Base-by-base conservation (phyloP, 2,797 vertebrate genomes). In the Euthynnus affinis region DNA sequence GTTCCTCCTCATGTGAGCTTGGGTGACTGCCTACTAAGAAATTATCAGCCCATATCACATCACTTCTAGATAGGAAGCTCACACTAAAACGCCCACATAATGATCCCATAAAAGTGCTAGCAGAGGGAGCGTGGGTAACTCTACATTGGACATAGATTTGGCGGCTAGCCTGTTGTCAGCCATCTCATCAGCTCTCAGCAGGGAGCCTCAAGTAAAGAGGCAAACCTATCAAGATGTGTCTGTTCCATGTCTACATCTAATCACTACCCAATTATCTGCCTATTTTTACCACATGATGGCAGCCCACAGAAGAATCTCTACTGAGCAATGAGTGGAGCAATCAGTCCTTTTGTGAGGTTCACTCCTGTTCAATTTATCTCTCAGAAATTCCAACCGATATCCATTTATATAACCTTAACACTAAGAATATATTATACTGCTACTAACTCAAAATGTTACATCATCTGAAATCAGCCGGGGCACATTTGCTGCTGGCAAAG, bases 111-210 rank as follows among this genome's bases (percentile, higher is more conserved):
- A 92, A 91, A 91, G 87, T 82, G 88, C 80, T 87, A 89, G 90
- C 93, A 92, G 93, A 92, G 90, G 94, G 92, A 93, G 92, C 88
- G 91, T 91, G 90, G 92, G 93, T 63, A 83, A 91, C 74, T 87
- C 89, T 82, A 79, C 83, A 83, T 80, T 80, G 87, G 87, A 89
- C 86, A 82, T 88, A 67, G 83, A 91, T 89, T 90, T 93, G 93
- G 91, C 83, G 7, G 71, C 82, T 63, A 63, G 78, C 80, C 88
- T 88, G 84, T 88, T 89, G 87, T 84, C 89, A 88, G 80, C 81
- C 74, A 72, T 87, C 83, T 92, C 81, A 78, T 76, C 82, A 75
- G 74, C 72, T 87, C 84, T 86, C 82, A 69, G 60, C 66, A 29
- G 83, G 67, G 65, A 86, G 71, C 77, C 57, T 78, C 78, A 72